Conservation (phyloP, 1,140 invertebrate genomes). For the Orchesella cincta region DNA sequence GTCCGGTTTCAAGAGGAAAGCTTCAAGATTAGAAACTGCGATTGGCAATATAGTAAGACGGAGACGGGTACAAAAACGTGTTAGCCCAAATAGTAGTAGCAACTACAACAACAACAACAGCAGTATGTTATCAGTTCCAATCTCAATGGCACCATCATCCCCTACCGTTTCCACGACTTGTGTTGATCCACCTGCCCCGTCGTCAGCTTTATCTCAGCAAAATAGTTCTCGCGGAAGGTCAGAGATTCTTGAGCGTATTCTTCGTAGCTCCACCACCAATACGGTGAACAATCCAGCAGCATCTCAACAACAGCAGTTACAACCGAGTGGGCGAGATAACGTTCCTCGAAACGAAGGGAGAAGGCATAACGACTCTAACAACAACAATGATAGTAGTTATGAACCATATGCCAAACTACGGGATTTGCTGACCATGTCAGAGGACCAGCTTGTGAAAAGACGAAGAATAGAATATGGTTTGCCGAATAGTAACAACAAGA, state of each 20-base stretch:
- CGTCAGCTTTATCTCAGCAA: not conserved
- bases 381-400: not conserved
- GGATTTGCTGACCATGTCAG: constrained; percentile 23
- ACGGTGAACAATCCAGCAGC: not conserved
- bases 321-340: not conserved
- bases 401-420: constrained; percentile 5
- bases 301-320: not conserved
- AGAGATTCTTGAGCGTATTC: constrained; percentile 13
- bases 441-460: constrained; percentile 13
- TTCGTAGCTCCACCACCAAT: not conserved
- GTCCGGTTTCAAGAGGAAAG: constrained; percentile 10
- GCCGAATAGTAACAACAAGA: not conserved
- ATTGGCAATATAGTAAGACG: constrained; percentile 1
- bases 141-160: constrained; percentile 12
- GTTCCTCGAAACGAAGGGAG: not conserved
- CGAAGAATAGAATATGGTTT: constrained; percentile 6
- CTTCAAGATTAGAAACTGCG: not conserved
- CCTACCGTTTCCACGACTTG: constrained; percentile 6
- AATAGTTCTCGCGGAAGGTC: not conserved
- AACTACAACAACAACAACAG: not conserved
- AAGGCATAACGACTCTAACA: not conserved
- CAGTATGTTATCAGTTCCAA: not conserved
- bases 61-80: not conserved
- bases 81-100: not conserved
- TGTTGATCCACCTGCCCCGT: not conserved